Evolutionary conservation across 2,113 vertebrate species (phyloP), one percentile per base, ranked within the genome.

Genomic region (Axis porcinus): DNA sequence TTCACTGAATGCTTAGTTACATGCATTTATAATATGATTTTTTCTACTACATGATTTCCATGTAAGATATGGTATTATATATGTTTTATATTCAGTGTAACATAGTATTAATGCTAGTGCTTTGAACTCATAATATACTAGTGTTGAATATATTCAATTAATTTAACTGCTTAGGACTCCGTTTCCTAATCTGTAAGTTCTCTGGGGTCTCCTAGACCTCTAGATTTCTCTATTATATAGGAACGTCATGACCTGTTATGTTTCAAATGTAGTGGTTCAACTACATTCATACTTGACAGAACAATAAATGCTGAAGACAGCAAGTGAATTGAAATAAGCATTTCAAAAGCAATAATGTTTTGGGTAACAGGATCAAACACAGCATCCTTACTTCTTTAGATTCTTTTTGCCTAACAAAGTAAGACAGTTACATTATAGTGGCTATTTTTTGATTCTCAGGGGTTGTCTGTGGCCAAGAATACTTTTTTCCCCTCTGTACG

Each of bases 371-470:
- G 4, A 11, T 14, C 57, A 28, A 86, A 16, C 21, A 33, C 14
- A 58, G 64, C 82, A 2, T 47, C 12, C 28, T 90, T 88, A 76
- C 55, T 96, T 79, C 95, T 82, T 97, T 95, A 91, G 60, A 57
- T 58, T 81, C 11, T 64, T 33, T 84, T 85, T 95, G 33, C 58
- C 52, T 67, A 76, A 78, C 10, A 47, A 88, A 81, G 5, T 90
- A 74, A 85, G 14, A 30, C 74, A 50, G 76, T 8, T 90, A 57
- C 70, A 96, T 40, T 47, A 92, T 33, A 55, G 1, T 95, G 57
- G 40, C 57, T 89, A 14, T 45, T 81, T 95, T 97, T 97, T 92
- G 4, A 90, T 82, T 97, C 81, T 82, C 43, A 83, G 12, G 23
- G 55, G 25, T 36, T 23, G 67, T 94, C 50, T 86, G 57, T 89